Evolutionary conservation across 2,888 invertebrate species (phyloP), one percentile per base, ranked within the genome.

Genomic region (Lasioglossum malachurum): DNA sequence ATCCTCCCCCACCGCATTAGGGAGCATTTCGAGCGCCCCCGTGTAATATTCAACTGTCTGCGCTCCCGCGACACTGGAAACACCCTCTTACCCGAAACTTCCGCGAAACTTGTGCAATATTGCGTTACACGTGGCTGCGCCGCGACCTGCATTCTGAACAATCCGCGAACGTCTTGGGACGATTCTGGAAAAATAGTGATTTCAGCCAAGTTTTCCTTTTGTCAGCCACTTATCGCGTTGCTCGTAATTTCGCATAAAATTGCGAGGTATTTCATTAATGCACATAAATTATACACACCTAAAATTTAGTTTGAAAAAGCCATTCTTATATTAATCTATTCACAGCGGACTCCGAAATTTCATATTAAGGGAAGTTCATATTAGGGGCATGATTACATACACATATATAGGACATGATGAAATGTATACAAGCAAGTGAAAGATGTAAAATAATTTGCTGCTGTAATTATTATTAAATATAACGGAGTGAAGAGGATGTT

Each of bases 1-100:
- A 64, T 14, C 16, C n/a, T 23, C 44, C 31, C 23, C 23, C n/a
- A 64, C 35, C 38, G 57, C 75, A 46, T 84, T 74, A 53, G 57
- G 49, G 53, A 84, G 72, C 46, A 75, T 73, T 72, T 71, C 75
- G 49, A 53, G 78, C 35, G 16, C 16, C 35, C 49, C 78, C 67
- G 67, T 84, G 84, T 78, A 81, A 86, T 84, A 86, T 86, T 80
- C 86, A 84, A 86, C 84, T 84, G 84, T 78, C 79, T 79, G 67
- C 78, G 69, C 78, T 75, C 84, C 67, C 78, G 84, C 77, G 80
- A 78, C 86, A 81, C 67, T 57, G 78, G 67, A 81, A 67, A 72
- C 67, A 72, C 46, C 72, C 31, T 64, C 75, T 73, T 80, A 78
- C 4, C 49, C 77, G 72, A 81, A 86, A 86, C 78, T 84, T 86